Conservation (phyloP, 2,888 invertebrate species). For the Campoplex capitator region DNA sequence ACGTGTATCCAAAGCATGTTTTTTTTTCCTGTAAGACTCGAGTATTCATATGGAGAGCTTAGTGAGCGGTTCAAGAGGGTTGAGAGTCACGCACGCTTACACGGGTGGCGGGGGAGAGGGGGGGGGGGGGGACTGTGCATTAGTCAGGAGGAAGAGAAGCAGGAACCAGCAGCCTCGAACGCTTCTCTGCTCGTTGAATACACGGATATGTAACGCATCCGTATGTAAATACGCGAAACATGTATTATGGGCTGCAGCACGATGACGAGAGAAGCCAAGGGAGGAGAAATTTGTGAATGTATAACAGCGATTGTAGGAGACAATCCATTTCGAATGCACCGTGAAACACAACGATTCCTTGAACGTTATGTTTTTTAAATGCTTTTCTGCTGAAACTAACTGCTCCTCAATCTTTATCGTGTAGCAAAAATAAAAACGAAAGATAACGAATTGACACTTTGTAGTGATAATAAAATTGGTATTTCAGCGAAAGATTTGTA, state of each 20-base stretch:
- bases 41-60: constrained; percentile 16
- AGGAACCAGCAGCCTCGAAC: constrained; percentile 13
- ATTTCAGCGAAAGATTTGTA: too few species aligned
- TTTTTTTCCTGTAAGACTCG: neutral
- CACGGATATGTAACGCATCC: constrained; percentile 72
- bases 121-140: constrained; percentile 17
- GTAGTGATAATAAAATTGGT: neutral
- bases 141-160: constrained; percentile 23
- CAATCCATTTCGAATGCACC: neutral
- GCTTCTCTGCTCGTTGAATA: constrained; percentile 51
- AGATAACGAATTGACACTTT: neutral
- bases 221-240: constrained; percentile 66
- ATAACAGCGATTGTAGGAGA: neutral
- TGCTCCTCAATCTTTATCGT: neutral
- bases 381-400: neutral
- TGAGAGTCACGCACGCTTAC: constrained; percentile 50
- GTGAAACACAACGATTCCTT: neutral
- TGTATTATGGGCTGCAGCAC: constrained; percentile 33
- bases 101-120: neutral
- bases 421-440: neutral
- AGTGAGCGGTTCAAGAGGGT: constrained; percentile 39
- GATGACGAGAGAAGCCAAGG: constrained; percentile 32
- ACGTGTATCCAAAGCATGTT: neutral
- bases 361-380: too few species aligned
- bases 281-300: constrained; percentile 10